These are phyloP conservation scores for Heterotis niloticus DNA, from an alignment of 2,113 vertebrate genomes.

Conservation along the genomic window DNA sequence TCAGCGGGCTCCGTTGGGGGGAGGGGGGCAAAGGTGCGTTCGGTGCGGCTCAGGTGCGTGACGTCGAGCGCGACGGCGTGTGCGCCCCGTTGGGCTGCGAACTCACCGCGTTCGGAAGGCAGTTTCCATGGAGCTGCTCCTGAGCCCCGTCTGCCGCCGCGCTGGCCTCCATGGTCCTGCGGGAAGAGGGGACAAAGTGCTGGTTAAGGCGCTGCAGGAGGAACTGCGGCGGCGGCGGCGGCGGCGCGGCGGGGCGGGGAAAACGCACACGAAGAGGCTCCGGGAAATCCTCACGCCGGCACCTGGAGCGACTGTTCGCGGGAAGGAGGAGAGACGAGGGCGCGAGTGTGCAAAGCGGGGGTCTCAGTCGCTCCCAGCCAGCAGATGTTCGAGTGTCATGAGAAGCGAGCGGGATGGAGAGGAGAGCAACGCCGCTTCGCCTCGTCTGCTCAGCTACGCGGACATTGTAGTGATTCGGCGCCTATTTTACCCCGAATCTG, in stretches of 20 bases:
- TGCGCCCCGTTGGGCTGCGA: too few relatives aligned
- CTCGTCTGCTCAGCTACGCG: slow-evolving; percentile 29
- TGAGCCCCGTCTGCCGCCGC: slow-evolving; percentile 15
- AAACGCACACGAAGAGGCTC: too few relatives aligned
- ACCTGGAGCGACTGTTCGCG: too few relatives aligned
- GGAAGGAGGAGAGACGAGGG: too few relatives aligned
- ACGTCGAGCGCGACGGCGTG: too few relatives aligned
- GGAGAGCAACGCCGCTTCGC: neutral
- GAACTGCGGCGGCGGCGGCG: too few relatives aligned
- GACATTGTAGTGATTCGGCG: slow-evolving; percentile 68
- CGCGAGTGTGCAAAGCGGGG: too few relatives aligned
- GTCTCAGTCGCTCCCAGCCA: too few relatives aligned
- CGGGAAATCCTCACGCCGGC: too few relatives aligned
- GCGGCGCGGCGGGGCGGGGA: too few relatives aligned
- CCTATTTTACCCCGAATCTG: slow-evolving; percentile 43
- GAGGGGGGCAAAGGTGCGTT: too few relatives aligned
- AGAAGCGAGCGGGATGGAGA: slow-evolving; percentile 12
- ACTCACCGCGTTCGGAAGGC: slow-evolving; percentile 48
- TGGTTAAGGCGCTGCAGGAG: slow-evolving; percentile 7
- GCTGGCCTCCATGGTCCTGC: slow-evolving; percentile 47
- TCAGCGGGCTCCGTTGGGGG: too few relatives aligned
- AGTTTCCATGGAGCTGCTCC: slow-evolving; percentile 22
- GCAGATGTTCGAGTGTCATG: slow-evolving; percentile 40
- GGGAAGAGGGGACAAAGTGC: slow-evolving; percentile 18
- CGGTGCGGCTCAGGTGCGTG: neutral